phyloP scores from a whole-genome alignment of 2,113 vertebrate species.

The Sphyrna mokarran region DNA sequence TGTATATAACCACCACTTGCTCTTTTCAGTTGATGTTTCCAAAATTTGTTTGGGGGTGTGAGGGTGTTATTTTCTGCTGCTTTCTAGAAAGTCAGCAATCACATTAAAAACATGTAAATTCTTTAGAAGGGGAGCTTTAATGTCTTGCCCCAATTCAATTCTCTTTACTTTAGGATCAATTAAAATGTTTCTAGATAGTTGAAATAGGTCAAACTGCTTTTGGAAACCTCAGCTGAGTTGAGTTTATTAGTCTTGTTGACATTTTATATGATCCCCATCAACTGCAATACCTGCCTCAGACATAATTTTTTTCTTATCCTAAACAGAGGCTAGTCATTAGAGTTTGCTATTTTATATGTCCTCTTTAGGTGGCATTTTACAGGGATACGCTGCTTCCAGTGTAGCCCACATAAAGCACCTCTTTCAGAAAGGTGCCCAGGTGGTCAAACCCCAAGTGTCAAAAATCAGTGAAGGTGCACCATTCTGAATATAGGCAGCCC shows the following conservation, averaged over 20 bases:
- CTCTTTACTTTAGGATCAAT: background rate
- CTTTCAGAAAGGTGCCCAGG: too few relatives aligned
- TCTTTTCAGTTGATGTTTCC: background rate
- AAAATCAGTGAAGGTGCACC: too few relatives aligned
- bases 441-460: too few relatives aligned
- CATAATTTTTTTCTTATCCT: background rate
- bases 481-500: too few relatives aligned
- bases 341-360: too few relatives aligned
- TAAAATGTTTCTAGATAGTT: background rate
- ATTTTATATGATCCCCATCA: background rate
- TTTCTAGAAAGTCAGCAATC: too few relatives aligned
- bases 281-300: background rate
- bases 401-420: too few relatives aligned
- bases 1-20: background rate
- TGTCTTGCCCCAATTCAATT: background rate
- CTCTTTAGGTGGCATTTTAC: too few relatives aligned
- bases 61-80: background rate
- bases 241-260: background rate
- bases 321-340: background rate
- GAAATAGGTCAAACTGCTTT: background rate
- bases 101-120: too few relatives aligned
- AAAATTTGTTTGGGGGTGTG: background rate
- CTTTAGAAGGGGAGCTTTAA: too few relatives aligned
- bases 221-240: background rate
- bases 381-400: too few relatives aligned